phyloP scores from a whole-genome alignment of 2,113 vertebrate genomes.

The Tragelaphus buxtoni region DNA sequence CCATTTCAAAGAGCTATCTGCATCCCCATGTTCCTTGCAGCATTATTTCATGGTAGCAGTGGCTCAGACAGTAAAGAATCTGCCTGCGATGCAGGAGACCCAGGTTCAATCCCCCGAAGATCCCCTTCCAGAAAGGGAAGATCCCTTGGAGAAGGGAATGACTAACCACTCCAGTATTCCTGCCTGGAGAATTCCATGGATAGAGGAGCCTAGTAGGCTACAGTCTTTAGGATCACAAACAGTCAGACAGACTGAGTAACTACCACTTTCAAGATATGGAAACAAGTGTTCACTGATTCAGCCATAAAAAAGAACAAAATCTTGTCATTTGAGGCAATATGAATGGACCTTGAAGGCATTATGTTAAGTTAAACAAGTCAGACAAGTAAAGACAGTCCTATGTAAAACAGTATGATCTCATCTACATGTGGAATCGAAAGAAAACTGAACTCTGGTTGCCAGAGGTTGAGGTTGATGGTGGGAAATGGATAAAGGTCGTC shows the following conservation, averaged over 20 bases:
- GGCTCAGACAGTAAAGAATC: background rate
- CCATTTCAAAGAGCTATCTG: background rate
- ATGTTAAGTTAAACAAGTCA: background rate
- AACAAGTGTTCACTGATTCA: background rate
- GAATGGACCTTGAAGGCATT: background rate
- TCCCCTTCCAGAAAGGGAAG: background rate
- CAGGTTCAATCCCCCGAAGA: background rate
- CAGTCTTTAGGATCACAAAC: background rate
- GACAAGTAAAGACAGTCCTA: background rate
- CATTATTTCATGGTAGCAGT: background rate
- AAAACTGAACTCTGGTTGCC: background rate
- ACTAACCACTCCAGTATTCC: background rate
- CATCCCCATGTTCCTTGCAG: background rate
- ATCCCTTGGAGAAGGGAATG: background rate
- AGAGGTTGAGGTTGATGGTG: background rate
- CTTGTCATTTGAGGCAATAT: background rate
- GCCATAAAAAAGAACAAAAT: background rate
- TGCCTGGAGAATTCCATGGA: background rate
- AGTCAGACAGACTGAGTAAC: background rate
- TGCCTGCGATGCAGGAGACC: background rate
- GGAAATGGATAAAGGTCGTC: background rate
- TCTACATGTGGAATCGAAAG: background rate
- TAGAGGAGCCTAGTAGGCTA: background rate
- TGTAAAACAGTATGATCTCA: background rate
- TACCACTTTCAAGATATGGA: background rate